Conservation (phyloP, 2,113 vertebrate genomes). For the Stercorarius parasiticus region DNA sequence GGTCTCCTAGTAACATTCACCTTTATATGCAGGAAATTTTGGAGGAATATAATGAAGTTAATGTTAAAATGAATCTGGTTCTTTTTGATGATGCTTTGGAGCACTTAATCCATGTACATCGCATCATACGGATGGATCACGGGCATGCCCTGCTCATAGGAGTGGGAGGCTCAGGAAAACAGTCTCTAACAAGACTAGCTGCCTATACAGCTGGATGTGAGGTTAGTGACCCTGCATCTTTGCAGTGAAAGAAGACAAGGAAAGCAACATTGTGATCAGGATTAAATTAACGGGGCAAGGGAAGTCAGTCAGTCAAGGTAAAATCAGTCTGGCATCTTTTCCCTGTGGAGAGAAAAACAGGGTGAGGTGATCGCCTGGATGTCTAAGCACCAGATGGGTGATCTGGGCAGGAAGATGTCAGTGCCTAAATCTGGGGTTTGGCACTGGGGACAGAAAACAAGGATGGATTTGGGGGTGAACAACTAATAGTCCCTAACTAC, state of each 20-base stretch:
- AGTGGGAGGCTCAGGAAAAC: conserved; percentile 91
- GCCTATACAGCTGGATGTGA: conserved; percentile 88
- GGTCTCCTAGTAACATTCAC: background rate
- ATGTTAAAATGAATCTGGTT: conserved; percentile 87
- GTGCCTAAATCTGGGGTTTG: background rate
- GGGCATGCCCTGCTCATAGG: conserved; percentile 93
- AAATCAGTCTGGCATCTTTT: background rate
- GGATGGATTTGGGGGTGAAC: background rate
- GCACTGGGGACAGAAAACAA: background rate
- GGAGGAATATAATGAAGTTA: conserved; percentile 91
- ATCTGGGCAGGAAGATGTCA: background rate
- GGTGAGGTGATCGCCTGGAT: background rate
- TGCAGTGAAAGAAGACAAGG: background rate
- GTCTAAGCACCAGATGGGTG: background rate
- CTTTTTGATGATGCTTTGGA: conserved; percentile 96
- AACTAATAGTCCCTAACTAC: background rate
- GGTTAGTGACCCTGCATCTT: conserved; percentile 67
- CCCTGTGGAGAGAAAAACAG: background rate
- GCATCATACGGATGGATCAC: conserved; percentile 86
- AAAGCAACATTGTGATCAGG: background rate
- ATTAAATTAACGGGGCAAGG: background rate
- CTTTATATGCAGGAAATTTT: conserved; percentile 84
- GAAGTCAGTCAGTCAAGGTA: background rate
- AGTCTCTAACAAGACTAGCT: conserved; percentile 88
- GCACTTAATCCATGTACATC: conserved; percentile 87